Evolutionary conservation across 1,140 invertebrate species (phyloP).

Genomic region (Drosophila pseudoobscura): DNA sequence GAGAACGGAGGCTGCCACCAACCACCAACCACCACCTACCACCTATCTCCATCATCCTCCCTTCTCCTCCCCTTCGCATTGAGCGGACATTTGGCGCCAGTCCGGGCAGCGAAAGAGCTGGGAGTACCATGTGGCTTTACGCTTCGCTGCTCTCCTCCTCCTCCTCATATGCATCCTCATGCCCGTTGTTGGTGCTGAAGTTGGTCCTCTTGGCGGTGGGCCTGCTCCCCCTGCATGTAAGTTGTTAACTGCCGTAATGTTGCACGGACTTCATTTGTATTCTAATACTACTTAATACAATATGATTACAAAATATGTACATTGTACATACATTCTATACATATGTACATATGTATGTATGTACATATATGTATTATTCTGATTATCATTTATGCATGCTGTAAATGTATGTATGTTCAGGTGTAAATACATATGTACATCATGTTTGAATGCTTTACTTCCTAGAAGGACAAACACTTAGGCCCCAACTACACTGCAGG

Average conservation of each 20-base stretch:
- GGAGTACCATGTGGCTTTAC: constrained; percentile 55
- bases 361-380: no score
- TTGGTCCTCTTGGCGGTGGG: constrained; percentile 14
- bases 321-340: no score
- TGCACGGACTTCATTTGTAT: neutral
- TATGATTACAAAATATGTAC: no score
- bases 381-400: no score
- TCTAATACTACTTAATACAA: no score
- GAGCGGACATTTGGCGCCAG: constrained; percentile 66
- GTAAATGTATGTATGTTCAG: no score
- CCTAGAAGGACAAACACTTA: no score
- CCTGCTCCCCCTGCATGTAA: constrained; percentile 2
- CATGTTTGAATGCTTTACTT: no score
- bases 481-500: no score
- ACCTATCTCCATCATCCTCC: constrained; percentile 2
- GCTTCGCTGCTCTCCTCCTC: constrained; percentile 29
- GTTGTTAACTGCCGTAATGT: neutral
- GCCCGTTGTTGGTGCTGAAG: constrained; percentile 21
- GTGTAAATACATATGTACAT: no score
- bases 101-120: constrained; percentile 35
- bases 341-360: no score
- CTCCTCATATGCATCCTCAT: constrained; percentile 16
- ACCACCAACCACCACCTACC: neutral
- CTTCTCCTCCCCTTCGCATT: neutral
- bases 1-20: constrained; percentile 43